Evolutionary conservation across 2,113 vertebrate species (phyloP), one percentile per base, ranked within the genome.

Genomic region (Phoenicopterus ruber): DNA sequence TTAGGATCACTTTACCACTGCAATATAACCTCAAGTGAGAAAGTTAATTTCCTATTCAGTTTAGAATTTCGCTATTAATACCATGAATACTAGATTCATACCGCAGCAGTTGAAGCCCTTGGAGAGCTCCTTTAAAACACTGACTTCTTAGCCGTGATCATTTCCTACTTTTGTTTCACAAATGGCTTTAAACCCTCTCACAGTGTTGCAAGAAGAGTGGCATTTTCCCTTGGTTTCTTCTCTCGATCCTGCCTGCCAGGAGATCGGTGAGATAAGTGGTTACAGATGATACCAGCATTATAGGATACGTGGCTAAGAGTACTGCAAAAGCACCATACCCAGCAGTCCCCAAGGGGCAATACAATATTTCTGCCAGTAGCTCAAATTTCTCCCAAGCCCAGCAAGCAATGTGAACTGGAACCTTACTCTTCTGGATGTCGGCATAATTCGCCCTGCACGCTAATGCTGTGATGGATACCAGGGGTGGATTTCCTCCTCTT

Each of bases 31-130:
- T 92, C 84, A 92, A 91, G 78, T 80, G 90, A 93, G 86, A 91
- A 95, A 94, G 74, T 90, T 95, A 85, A 96, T 95, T 94, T 97
- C 86, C 84, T 94, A 85, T 95, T 82, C 91, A 86, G 89, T 93
- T 95, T 86, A 94, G 93, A 94, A 73, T 91, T 95, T 95, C 81
- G 4, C 81, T 55, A 85, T 93, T 95, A 94, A 91, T 96, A 85
- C 85, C 42, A 28, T 32, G 79, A 82, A 93, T 91, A 62, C 84
- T 94, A 84, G 90, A 95, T 61, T 94, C 71, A 90, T 82, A 67
- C n/a, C 7, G 4, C 36, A 22, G 65, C 9, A 24, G 85, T 70
- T 3, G 2, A 80, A 86, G 52, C 78, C 92, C 82, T 93, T 1
- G 0, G 92, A 90, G 79, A 95, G 34, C 1, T 5, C 50, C 52